phyloP scores from a whole-genome alignment of 2,797 vertebrate species.

The Phrynocephalus vlangalii region DNA sequence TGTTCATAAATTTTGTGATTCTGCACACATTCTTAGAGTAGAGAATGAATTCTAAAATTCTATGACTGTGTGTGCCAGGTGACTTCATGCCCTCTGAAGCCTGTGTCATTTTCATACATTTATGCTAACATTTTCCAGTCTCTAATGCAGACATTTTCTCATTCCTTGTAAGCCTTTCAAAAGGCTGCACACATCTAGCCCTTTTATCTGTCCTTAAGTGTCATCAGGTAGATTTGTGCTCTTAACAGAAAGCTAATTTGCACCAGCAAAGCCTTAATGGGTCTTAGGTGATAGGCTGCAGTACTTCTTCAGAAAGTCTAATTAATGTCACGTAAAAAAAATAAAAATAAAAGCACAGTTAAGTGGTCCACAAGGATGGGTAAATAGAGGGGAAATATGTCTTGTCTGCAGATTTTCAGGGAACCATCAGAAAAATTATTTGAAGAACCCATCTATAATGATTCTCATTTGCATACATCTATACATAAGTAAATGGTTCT shows the following conservation, averaged over 20 bases:
- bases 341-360: constrained; percentile 21
- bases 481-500: neutral
- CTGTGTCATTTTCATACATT: constrained; percentile 1
- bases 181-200: constrained; percentile 17
- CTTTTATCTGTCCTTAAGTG: constrained; percentile 63
- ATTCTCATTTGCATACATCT: constrained; percentile 2
- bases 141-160: constrained; percentile 23
- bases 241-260: constrained; percentile 56
- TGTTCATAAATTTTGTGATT: neutral
- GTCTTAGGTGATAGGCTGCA: constrained; percentile 53
- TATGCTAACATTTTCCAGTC: constrained; percentile 31
- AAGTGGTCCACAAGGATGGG: constrained; percentile 27
- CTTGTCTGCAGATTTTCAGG: constrained; percentile 40
- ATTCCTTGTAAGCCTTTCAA: constrained; percentile 24
- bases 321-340: constrained; percentile 55
- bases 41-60: neutral
- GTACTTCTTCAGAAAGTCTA: constrained; percentile 63
- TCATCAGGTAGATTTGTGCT: constrained; percentile 54
- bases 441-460: constrained; percentile 1
- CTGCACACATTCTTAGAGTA: neutral
- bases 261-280: constrained; percentile 45
- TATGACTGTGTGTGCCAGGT: neutral
- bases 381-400: constrained; percentile 50
- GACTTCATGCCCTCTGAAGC: neutral
- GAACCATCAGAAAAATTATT: constrained; percentile 15